Conservation (phyloP, 2,888 invertebrate genomes). For the Sacculina carcini region DNA sequence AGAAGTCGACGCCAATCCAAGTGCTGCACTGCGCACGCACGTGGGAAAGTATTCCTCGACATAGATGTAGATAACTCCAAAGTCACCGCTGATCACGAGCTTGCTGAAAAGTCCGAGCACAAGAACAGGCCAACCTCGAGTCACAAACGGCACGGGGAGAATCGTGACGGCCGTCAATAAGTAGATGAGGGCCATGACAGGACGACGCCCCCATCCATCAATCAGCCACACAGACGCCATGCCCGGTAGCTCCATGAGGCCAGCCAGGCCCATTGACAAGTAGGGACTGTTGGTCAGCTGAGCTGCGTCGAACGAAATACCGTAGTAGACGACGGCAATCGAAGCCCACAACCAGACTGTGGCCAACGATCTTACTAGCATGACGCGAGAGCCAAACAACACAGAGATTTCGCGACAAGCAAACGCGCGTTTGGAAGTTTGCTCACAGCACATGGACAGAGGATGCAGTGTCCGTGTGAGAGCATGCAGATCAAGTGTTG, state of each 20-base stretch:
- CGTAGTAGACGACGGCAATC: constrained; percentile 23
- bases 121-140: constrained; percentile 12
- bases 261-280: constrained; percentile 23
- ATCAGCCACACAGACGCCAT: constrained; percentile 19
- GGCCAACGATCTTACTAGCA: background rate
- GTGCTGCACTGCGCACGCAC: constrained; percentile 22
- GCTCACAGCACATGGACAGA: background rate
- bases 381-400: background rate
- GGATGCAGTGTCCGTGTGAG: background rate
- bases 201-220: constrained; percentile 22
- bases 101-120: constrained; percentile 18
- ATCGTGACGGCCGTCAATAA: constrained; percentile 21
- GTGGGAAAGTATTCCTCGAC: constrained; percentile 15
- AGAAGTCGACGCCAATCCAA: background rate
- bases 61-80: constrained; percentile 23
- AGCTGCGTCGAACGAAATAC: constrained; percentile 21
- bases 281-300: constrained; percentile 23
- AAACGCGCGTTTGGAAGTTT: too few species aligned
- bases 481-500: background rate
- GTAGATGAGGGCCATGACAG: constrained; percentile 21
- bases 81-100: constrained; percentile 22
- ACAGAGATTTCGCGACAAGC: background rate
- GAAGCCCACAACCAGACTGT: background rate
- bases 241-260: constrained; percentile 23
- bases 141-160: constrained; percentile 20